These are phyloP conservation scores for Echinops telfairi DNA, from an alignment of 2,113 vertebrate genomes.

Conservation along the genomic window DNA sequence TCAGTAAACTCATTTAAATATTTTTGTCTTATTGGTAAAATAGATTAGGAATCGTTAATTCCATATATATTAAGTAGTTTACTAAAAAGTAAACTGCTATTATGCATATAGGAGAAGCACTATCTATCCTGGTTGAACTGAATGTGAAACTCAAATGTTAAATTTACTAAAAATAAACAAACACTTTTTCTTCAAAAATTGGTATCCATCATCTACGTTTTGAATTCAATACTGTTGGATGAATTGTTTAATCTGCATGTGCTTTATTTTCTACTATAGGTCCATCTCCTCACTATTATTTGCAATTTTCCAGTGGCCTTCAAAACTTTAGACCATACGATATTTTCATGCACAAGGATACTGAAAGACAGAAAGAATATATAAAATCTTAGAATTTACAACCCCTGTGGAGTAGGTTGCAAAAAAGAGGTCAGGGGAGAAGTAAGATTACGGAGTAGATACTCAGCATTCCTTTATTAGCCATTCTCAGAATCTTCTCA, in stretches of 20 bases:
- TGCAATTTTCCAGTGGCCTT: neutral
- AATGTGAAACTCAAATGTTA: conserved; percentile 32
- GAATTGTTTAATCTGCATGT: neutral
- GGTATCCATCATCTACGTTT: neutral
- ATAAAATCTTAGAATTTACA: neutral
- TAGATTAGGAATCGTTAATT: neutral
- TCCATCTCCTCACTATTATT: neutral
- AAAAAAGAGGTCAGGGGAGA: neutral
- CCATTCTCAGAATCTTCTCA: neutral
- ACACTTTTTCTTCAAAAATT: conserved; percentile 8
- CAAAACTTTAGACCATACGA: neutral
- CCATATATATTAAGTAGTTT: neutral
- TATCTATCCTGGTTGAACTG: neutral
- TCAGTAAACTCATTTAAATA: conserved; percentile 8
- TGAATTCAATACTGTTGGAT: conserved; percentile 15
- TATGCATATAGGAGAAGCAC: neutral
- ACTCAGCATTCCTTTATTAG: conserved; percentile 33
- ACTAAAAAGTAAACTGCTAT: neutral
- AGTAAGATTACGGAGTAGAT: neutral
- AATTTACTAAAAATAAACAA: conserved; percentile 40
- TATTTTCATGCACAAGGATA: conserved; percentile 5
- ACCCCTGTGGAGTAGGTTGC: neutral
- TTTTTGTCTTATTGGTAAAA: conserved; percentile 50
- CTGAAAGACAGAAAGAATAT: neutral
- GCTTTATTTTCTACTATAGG: neutral